phyloP scores from a whole-genome alignment of 1,140 invertebrate genomes.

The Leguminivora glycinivorella region DNA sequence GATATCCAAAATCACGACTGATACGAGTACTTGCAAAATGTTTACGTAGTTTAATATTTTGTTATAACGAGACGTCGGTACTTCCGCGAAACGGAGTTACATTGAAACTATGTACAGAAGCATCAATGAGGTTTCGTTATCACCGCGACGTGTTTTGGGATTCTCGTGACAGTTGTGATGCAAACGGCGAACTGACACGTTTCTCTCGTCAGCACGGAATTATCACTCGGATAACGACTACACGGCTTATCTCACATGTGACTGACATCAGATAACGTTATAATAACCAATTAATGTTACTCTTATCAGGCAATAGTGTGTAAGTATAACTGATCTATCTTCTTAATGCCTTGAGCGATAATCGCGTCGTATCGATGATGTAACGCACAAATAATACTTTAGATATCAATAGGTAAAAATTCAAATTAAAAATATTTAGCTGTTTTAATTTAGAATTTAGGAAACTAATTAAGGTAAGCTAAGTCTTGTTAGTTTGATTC shows the following conservation, averaged over 20 bases:
- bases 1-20: not conserved
- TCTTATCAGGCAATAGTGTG: conserved; percentile 15
- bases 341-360: not conserved
- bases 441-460: too few relatives aligned
- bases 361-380: not conserved
- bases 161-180: conserved; percentile 6
- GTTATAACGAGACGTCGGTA: not conserved
- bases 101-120: not conserved
- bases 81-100: not conserved
- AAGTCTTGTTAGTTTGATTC: too few relatives aligned
- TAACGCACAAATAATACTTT: too few relatives aligned
- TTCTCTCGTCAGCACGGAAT: conserved; percentile 5
- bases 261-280: not conserved
- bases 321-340: conserved; percentile 3
- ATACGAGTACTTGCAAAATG: not conserved
- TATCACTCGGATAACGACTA: not conserved
- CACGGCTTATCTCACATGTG: conserved; percentile 17
- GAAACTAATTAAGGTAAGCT: too few relatives aligned
- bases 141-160: conserved; percentile 16
- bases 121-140: conserved; percentile 21
- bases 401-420: too few relatives aligned
- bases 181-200: conserved; percentile 10
- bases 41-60: not conserved
- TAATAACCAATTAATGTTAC: conserved; percentile 3
- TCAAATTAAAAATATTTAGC: too few relatives aligned